phyloP scores from a whole-genome alignment of 2,797 vertebrate genomes.

The Pelobates cultripes region DNA sequence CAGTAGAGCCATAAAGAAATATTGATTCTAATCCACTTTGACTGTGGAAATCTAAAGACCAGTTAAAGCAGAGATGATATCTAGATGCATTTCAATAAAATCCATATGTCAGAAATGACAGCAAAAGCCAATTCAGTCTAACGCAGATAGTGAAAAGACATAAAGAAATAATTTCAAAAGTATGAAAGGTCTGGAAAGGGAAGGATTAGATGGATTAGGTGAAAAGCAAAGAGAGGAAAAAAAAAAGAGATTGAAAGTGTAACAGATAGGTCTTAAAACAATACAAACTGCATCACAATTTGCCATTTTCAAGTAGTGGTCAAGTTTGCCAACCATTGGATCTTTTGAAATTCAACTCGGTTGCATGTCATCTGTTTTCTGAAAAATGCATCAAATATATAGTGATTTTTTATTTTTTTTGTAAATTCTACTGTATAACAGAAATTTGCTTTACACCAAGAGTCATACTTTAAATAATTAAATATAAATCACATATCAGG shows the following conservation, averaged over 20 bases:
- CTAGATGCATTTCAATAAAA: constrained; percentile 56
- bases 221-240: constrained; percentile 47
- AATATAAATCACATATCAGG: too few species aligned
- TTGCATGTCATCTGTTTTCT: neutral
- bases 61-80: constrained; percentile 57
- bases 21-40: constrained; percentile 57
- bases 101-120: constrained; percentile 55
- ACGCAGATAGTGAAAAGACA: constrained; percentile 45
- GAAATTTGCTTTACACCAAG: too few species aligned
- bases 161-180: constrained; percentile 54
- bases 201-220: constrained; percentile 55
- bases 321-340: neutral
- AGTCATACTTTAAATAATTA: too few species aligned
- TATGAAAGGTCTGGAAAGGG: constrained; percentile 46
- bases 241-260: constrained; percentile 49
- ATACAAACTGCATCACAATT: constrained; percentile 20
- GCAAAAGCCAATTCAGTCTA: constrained; percentile 53
- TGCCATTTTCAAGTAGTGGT: constrained; percentile 18
- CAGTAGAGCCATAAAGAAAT: constrained; percentile 46
- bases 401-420: neutral
- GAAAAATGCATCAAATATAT: neutral
- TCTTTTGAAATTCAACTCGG: neutral
- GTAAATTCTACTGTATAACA: too few species aligned
- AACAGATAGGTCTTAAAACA: constrained; percentile 46
- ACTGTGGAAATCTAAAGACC: constrained; percentile 54